Evolutionary conservation across 2,113 vertebrate genomes (phyloP).

Genomic region (Etheostoma cragini): DNA sequence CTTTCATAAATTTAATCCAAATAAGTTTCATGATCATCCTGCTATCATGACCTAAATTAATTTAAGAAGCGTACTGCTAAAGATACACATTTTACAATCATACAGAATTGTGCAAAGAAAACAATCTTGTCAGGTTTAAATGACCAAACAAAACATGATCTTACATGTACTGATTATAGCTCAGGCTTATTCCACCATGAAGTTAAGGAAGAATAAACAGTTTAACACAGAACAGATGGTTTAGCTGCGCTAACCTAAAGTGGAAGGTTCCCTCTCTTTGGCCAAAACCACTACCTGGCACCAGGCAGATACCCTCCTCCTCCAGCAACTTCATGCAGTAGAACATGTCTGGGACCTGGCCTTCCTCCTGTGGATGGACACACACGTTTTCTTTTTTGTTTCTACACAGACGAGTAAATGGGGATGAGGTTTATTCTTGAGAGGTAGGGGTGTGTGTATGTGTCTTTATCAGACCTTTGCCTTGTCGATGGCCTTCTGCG

Average conservation of each 20-base stretch:
- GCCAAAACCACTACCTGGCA: slow-evolving; percentile 94
- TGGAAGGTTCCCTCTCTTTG: slow-evolving; percentile 92
- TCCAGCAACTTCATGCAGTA: slow-evolving; percentile 92
- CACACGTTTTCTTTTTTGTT: not conserved
- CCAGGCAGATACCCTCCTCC: slow-evolving; percentile 94
- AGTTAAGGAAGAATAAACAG: not conserved
- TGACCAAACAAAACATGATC: not conserved
- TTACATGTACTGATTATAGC: not conserved
- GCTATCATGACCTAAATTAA: not conserved
- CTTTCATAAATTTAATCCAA: not conserved
- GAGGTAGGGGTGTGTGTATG: not conserved
- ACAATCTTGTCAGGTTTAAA: not conserved
- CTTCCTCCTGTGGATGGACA: slow-evolving; percentile 80
- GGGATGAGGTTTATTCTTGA: not conserved
- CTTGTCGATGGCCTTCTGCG: slow-evolving; percentile 83
- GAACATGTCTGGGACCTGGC: slow-evolving; percentile 89
- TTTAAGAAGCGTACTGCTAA: not conserved
- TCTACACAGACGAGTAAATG: not conserved
- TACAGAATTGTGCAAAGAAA: too few species aligned
- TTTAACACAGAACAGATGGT: not conserved
- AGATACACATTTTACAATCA: not conserved
- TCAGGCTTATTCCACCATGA: not conserved
- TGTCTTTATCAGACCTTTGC: slow-evolving; percentile 84
- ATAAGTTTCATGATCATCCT: not conserved
- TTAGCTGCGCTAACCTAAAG: slow-evolving; percentile 85